Evolutionary conservation across 2,797 vertebrate species (phyloP).

Genomic region (Buceros bicornis): DNA sequence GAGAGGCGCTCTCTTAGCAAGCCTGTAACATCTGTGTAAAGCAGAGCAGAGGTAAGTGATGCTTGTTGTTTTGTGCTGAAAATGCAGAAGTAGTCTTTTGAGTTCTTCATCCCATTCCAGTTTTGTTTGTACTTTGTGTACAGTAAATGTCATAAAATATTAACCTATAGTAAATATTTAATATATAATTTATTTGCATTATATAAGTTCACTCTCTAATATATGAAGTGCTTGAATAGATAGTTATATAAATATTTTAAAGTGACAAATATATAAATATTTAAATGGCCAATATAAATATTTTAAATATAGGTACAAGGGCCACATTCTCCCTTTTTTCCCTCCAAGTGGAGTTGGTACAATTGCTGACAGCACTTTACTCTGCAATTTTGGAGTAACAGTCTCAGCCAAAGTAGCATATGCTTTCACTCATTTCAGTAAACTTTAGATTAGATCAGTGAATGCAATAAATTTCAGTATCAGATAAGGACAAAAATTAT

Average conservation of each 20-base stretch:
- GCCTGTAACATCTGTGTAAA: not conserved
- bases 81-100: slow-evolving; percentile 13
- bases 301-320: slow-evolving; percentile 43
- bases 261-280: slow-evolving; percentile 75
- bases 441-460: not conserved
- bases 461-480: not conserved
- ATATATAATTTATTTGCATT: slow-evolving; percentile 74
- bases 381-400: not conserved
- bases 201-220: slow-evolving; percentile 54
- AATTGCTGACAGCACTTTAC: slow-evolving; percentile 20
- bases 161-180: slow-evolving; percentile 72
- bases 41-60: not conserved
- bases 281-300: slow-evolving; percentile 72
- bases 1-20: not conserved
- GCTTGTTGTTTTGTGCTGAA: slow-evolving; percentile 3
- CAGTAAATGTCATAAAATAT: slow-evolving; percentile 71
- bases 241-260: slow-evolving; percentile 62
- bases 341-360: not conserved
- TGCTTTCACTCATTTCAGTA: not conserved
- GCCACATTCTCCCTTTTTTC: not conserved
- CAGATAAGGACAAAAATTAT: not conserved
- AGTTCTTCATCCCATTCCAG: not conserved
- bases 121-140: slow-evolving; percentile 21
- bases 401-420: not conserved
- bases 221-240: slow-evolving; percentile 55